Conservation (phyloP, 2,113 vertebrate species). For the Gymnobelideus leadbeateri region DNA sequence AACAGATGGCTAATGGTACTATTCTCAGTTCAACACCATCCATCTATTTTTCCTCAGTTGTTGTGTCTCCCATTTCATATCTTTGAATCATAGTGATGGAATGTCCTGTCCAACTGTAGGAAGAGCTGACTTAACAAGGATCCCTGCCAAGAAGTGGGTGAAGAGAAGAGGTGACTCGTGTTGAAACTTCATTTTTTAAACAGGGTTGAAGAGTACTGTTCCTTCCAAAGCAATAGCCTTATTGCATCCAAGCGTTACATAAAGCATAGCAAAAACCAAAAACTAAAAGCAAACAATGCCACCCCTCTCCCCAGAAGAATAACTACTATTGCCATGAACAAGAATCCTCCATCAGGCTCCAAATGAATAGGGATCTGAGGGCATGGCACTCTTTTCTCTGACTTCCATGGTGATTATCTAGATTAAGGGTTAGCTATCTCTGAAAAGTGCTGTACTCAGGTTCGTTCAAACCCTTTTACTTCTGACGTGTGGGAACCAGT, state of each 20-base stretch:
- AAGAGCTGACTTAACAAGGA: neutral
- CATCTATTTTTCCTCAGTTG: neutral
- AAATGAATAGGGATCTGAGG: neutral
- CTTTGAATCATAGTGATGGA: conserved; percentile 8
- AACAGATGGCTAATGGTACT: neutral
- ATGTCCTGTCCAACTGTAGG: neutral
- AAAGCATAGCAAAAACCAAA: neutral
- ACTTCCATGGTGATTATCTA: neutral
- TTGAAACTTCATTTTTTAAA: neutral
- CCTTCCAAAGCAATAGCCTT: neutral
- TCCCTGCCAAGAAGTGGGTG: neutral
- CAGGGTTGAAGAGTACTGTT: neutral
- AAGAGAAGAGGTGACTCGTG: neutral
- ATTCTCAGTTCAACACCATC: neutral
- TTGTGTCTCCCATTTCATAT: conserved; percentile 33
- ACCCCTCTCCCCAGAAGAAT: neutral
- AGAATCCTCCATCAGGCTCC: neutral
- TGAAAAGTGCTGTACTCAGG: too few relatives aligned
- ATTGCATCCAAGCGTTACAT: neutral
- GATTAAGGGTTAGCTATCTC: neutral
- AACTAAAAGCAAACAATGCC: neutral
- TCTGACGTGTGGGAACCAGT: neutral
- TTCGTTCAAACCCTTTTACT: neutral
- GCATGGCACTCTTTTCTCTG: neutral
- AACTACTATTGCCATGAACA: conserved; percentile 31